phyloP scores from a whole-genome alignment of 2,888 invertebrate species.

The Hirtodrosophila alboralis region DNA sequence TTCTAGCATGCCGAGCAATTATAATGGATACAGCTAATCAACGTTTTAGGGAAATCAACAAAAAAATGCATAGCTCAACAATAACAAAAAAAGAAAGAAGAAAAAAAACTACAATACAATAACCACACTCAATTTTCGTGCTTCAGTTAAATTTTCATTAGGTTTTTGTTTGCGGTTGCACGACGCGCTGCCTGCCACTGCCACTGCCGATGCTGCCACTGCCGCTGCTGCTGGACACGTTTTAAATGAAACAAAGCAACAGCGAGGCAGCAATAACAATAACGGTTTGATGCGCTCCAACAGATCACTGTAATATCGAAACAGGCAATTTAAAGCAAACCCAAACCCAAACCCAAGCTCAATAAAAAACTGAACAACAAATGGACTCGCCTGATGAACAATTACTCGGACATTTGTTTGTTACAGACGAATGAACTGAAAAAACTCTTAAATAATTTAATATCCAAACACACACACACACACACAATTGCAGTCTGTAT shows the following conservation, averaged over 20 bases:
- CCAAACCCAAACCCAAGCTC: conserved; percentile 38
- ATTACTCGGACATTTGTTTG: conserved; percentile 59
- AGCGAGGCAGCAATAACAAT: conserved; percentile 38
- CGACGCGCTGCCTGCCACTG: too few species aligned
- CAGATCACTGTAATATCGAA: conserved; percentile 47
- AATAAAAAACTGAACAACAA: conserved; percentile 46
- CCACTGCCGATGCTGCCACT: too few species aligned
- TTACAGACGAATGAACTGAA: conserved; percentile 50
- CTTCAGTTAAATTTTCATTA: conserved; percentile 77
- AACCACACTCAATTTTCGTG: conserved; percentile 75
- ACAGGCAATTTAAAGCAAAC: conserved; percentile 47
- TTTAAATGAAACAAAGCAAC: conserved; percentile 58
- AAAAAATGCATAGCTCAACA: conserved; percentile 32
- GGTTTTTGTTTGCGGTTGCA: conserved; percentile 70
- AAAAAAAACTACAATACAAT: conserved; percentile 20
- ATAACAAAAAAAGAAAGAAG: conserved; percentile 27
- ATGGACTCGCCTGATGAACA: conserved; percentile 61
- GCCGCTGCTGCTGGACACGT: conserved; percentile 50
- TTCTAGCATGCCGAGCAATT: conserved; percentile 71
- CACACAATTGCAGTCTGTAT: too few species aligned
- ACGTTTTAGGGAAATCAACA: conserved; percentile 77
- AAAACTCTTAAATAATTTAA: conserved; percentile 12
- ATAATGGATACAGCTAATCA: conserved; percentile 78
- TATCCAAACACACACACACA: conserved; percentile 1
- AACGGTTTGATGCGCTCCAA: conserved; percentile 62